These are phyloP conservation scores for Odobenus rosmarus DNA, from an alignment of 2,113 vertebrate species.

Conservation along the genomic window DNA sequence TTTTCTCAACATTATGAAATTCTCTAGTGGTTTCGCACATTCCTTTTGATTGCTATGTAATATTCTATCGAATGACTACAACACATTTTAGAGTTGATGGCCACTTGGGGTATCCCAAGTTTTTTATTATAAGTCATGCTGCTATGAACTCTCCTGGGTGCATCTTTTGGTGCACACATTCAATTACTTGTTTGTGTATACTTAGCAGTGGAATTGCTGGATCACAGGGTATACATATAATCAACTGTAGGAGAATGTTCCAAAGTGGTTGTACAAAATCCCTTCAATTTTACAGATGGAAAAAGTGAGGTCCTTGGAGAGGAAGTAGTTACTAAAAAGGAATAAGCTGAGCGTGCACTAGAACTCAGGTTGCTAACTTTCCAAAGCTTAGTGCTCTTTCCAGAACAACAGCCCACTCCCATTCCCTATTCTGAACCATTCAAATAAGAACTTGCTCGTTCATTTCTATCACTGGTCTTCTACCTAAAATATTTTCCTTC, in stretches of 20 bases:
- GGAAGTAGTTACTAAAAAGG: background rate
- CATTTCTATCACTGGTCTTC: background rate
- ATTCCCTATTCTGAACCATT: background rate
- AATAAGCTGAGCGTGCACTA: background rate
- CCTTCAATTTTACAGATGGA: conserved; percentile 44
- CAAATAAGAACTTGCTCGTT: background rate
- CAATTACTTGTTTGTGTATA: background rate
- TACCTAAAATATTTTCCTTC: background rate
- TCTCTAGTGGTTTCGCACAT: rapidly evolving
- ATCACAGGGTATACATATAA: background rate
- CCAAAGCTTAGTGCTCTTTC: background rate
- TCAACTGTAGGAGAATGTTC: background rate
- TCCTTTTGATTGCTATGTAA: background rate
- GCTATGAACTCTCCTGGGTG: background rate
- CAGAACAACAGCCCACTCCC: background rate
- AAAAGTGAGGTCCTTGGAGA: background rate
- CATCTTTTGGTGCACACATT: background rate
- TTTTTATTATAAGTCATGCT: background rate
- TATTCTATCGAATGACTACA: background rate
- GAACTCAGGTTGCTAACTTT: background rate
- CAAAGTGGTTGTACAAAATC: conserved; percentile 28
- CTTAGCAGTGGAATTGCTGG: background rate
- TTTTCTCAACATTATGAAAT: conserved; percentile 16
- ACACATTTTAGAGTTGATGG: background rate
- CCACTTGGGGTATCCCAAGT: background rate